Evolutionary conservation across 2,888 invertebrate genomes (phyloP).

Genomic region (Tachina lurida): DNA sequence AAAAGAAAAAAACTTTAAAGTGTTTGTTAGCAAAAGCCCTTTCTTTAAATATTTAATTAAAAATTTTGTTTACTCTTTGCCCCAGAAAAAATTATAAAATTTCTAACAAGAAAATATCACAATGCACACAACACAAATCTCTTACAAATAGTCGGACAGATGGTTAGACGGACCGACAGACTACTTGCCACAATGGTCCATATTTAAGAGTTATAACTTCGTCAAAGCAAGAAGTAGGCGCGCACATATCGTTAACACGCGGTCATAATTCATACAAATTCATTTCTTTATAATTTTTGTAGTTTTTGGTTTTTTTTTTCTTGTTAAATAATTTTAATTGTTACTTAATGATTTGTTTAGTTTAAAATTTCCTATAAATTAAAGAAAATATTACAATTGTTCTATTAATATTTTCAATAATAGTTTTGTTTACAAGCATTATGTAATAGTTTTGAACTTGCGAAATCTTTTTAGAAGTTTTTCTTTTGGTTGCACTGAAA

Average conservation of each 20-base stretch:
- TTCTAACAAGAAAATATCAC: constrained; percentile 34
- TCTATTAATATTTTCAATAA: too few species aligned
- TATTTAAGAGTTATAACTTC: constrained; percentile 61
- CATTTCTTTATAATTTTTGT: constrained; percentile 37
- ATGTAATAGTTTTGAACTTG: too few species aligned
- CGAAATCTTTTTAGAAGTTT: too few species aligned
- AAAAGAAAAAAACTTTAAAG: constrained; percentile 41
- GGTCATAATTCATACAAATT: constrained; percentile 63
- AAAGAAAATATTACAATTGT: background rate
- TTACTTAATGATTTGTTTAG: constrained; percentile 65
- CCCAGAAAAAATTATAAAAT: constrained; percentile 43
- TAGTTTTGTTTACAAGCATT: too few species aligned
- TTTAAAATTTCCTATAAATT: constrained; percentile 17
- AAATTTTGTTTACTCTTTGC: constrained; percentile 62
- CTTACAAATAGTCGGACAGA: background rate
- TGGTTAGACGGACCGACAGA: constrained; percentile 5
- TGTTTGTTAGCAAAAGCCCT: constrained; percentile 63
- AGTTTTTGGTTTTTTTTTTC: background rate
- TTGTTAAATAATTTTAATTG: constrained; percentile 39
- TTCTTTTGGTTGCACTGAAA: too few species aligned
- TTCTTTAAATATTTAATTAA: constrained; percentile 49
- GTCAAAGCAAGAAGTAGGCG: constrained; percentile 58
- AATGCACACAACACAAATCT: constrained; percentile 13
- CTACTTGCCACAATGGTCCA: constrained; percentile 11
- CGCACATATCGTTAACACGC: constrained; percentile 66